Evolutionary conservation across 2,113 vertebrate species (phyloP), one percentile per base, ranked within the genome.

Genomic region (Nyctereutes procyonoides): DNA sequence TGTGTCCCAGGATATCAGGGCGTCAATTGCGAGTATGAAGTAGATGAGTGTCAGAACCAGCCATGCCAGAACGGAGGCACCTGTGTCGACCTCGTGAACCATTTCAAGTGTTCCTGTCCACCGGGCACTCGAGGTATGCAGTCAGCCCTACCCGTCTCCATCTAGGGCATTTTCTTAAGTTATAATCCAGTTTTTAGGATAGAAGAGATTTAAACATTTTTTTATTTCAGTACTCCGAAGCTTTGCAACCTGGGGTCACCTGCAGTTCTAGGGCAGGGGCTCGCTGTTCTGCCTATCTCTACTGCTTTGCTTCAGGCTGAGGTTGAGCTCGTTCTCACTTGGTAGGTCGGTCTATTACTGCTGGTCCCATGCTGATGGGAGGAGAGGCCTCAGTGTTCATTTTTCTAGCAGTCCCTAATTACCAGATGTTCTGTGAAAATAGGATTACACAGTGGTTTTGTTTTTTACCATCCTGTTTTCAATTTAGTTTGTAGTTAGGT

Each of bases 71-170:
- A 99, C 0, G 99, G 99, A 90, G 99, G 99, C 76, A 99, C 99
- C 0, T 99, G 99, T 58, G 98, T 99, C 82, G 99, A 99, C 98
- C 99, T 99, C 10, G 98, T 99, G 98, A 99, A 99, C 98, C 99
- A 97, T 30, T 99, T 99, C 98, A 99, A 98, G 96, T 99, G 99
- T 79, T 98, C 99, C 71, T 99, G 99, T 93, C 99, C 99, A 3
- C 99, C 99, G 17, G 99, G 99, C 98, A 99, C 99, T 85, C 98
- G 98, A 12, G 99, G 99, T 99, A 98, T 73, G 98, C 51, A 35
- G 32, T 55, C 96, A 77, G 73, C 88, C 60, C 43, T 38, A 6
- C 38, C 19, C 20, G 0, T 77, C 38, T 35, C 38, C 7, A 6
- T 10, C 32, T 30, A 14, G 65, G 56, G 11, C 14, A 2, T 35